Conservation (phyloP, 2,797 vertebrate genomes). For the Sternarchorhynchus goeldii region DNA sequence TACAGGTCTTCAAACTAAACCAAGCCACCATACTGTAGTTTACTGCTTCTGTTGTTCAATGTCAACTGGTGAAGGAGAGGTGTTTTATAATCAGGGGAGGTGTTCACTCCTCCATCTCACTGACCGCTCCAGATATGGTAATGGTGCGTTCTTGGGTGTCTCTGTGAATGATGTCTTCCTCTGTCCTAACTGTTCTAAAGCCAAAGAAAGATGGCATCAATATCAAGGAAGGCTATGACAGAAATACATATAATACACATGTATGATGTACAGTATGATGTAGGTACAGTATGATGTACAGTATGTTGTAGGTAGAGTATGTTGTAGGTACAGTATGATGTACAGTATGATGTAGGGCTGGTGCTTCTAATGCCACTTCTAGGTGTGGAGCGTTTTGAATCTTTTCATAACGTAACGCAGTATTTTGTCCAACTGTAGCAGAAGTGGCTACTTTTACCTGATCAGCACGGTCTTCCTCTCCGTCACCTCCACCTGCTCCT, state of each 20-base stretch:
- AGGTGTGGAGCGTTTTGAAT: background rate
- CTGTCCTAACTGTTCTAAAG: constrained; percentile 79
- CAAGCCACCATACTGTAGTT: no score
- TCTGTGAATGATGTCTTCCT: constrained; percentile 68
- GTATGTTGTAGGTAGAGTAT: no score
- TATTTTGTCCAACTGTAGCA: background rate
- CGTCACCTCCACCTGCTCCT: constrained; percentile 69
- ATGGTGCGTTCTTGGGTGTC: constrained; percentile 73
- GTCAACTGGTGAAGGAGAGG: no score
- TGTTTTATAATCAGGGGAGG: no score
- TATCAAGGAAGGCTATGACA: background rate
- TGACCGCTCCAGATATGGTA: constrained; percentile 74
- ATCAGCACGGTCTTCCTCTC: constrained; percentile 76
- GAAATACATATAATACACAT: no score
- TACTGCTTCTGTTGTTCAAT: no score
- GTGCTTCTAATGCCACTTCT: background rate
- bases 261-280: no score
- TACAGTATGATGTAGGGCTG: no score
- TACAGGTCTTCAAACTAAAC: no score
- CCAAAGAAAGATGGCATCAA: constrained; percentile 37
- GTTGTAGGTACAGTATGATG: no score
- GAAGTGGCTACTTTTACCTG: constrained; percentile 68
- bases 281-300: no score
- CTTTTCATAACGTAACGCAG: no score
- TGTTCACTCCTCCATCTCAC: constrained; percentile 45